Evolutionary conservation across 2,888 invertebrate species (phyloP).

Genomic region (Lycocerus yunnanus): DNA sequence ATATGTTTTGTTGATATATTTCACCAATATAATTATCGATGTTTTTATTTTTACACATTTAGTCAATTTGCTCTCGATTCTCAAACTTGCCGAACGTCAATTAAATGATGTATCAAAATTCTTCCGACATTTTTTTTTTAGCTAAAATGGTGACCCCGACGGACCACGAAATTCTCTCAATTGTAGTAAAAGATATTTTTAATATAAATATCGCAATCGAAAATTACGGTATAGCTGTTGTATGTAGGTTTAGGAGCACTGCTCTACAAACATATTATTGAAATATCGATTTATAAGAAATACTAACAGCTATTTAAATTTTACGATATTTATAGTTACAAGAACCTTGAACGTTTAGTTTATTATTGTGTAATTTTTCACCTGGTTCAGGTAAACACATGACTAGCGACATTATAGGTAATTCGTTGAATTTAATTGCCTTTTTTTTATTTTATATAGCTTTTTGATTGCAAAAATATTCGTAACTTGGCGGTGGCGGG

Average conservation of each 20-base stretch:
- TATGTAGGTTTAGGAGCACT: not conserved
- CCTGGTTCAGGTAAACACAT: not conserved
- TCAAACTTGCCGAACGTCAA: not conserved
- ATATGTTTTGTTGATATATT: not conserved
- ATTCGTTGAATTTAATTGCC: not conserved
- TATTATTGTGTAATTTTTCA: not conserved
- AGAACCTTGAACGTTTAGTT: not conserved
- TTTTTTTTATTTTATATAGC: not conserved
- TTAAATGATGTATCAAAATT: no score
- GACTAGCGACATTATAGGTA: not conserved
- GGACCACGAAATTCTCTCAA: no score
- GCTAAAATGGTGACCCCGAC: not conserved
- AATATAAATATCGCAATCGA: no score
- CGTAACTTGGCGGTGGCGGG: constrained; percentile 3
- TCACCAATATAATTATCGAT: not conserved
- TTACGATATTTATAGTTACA: not conserved
- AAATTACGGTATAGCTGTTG: no score
- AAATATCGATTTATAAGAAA: not conserved
- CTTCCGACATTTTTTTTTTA: no score
- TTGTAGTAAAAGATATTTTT: no score
- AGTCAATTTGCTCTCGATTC: not conserved
- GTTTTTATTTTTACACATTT: not conserved
- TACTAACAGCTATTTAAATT: not conserved
- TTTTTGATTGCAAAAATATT: not conserved
- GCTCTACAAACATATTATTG: not conserved